These are phyloP conservation scores for Trichopoda pennipes DNA, from an alignment of 2,888 invertebrate species.

Conservation along the genomic window DNA sequence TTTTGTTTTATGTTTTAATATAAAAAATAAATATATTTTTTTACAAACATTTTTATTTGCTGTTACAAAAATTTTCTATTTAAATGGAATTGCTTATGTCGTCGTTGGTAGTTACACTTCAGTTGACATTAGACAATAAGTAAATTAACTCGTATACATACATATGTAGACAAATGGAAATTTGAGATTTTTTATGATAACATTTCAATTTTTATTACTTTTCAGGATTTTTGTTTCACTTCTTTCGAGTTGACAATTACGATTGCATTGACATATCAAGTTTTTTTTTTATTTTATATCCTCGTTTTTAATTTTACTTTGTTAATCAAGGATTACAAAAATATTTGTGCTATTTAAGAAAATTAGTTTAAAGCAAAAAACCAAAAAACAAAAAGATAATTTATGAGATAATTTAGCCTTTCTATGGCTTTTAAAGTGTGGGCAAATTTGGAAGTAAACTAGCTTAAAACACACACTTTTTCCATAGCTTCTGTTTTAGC, in stretches of 20 bases:
- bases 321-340: neutral
- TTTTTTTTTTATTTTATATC: neutral
- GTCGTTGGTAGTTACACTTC: conserved; percentile 5
- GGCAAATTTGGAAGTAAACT: no score
- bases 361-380: neutral
- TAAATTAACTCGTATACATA: neutral
- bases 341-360: neutral
- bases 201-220: conserved; percentile 9
- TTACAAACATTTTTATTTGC: neutral
- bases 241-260: conserved; percentile 7
- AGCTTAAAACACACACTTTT: no score
- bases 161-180: neutral
- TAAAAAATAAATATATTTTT: neutral
- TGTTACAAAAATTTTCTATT: conserved; percentile 21
- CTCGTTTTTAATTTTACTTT: neutral
- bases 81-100: conserved; percentile 23
- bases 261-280: neutral
- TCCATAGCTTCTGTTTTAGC: no score
- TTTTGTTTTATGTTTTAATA: conserved; percentile 10
- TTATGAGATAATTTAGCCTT: no score
- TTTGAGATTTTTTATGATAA: conserved; percentile 27
- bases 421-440: no score
- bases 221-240: neutral
- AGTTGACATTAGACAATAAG: conserved; percentile 9
- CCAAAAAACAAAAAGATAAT: neutral